A percentile compares a stretch with the other conserved stretches of the same genome.
Evolutionary conservation across 2,797 vertebrate genomes (phyloP).

Genomic region (Eulemur mongoz): DNA sequence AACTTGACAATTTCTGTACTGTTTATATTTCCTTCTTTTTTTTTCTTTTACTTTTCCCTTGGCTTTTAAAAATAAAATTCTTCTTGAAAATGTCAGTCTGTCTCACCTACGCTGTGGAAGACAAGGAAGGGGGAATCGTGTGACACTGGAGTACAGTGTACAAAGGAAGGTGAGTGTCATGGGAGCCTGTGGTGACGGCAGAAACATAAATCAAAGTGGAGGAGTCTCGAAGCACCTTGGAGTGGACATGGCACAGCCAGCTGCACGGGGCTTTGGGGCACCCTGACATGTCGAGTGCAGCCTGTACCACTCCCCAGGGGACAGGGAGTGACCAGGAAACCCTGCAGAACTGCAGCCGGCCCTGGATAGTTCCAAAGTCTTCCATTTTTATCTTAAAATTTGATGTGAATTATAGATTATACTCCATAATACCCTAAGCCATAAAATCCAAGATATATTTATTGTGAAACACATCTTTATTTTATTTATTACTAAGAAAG

Average conservation of each 20-base stretch:
- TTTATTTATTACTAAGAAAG: slow-evolving; percentile 49
- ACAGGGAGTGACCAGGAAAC: neutral
- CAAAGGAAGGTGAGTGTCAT: neutral
- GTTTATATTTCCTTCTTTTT: neutral
- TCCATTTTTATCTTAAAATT: slow-evolving; percentile 26
- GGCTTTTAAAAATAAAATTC: neutral
- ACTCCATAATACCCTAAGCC: neutral
- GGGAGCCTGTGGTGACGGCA: neutral
- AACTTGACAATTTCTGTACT: neutral
- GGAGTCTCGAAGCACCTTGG: neutral
- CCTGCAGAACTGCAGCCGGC: neutral
- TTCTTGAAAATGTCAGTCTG: neutral
- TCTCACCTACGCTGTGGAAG: neutral
- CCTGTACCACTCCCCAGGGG: neutral
- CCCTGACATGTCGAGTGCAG: neutral
- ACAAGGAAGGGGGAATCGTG: neutral
- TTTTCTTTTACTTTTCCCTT: neutral
- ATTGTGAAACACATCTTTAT: neutral
- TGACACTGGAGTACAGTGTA: neutral
- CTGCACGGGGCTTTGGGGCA: neutral
- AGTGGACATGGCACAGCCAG: neutral
- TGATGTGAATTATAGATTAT: neutral
- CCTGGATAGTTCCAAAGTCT: neutral
- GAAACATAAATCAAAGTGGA: neutral
- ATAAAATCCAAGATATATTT: neutral